Percentiles rank a stretch among this genome's conserved stretches.
Evolutionary conservation across 1,140 invertebrate genomes (phyloP).

Genomic region (Drosophila littoralis): DNA sequence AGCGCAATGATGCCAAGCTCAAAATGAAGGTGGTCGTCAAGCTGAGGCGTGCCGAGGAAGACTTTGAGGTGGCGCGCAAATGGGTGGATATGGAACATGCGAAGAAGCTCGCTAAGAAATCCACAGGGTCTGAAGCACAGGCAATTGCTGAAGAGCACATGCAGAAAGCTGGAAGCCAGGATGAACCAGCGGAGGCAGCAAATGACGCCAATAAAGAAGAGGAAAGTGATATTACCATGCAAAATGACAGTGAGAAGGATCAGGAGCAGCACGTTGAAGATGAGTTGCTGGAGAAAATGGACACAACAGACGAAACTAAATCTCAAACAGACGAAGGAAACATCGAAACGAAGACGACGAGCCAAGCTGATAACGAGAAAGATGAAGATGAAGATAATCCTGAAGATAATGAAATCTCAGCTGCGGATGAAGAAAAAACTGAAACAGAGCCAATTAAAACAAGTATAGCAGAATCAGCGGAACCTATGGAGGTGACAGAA

Average conservation of each 20-base stretch:
- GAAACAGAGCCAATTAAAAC: neutral
- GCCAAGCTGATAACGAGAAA: neutral
- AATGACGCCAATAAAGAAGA: neutral
- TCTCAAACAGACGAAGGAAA: neutral
- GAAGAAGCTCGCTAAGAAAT: neutral
- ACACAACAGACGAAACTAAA: neutral
- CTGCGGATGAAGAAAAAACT: neutral
- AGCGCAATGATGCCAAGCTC: constrained; percentile 67
- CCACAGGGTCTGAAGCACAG: too few species aligned
- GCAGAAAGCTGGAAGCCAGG: neutral
- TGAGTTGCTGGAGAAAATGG: neutral
- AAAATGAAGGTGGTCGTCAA: constrained; percentile 69
- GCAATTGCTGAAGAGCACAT: neutral
- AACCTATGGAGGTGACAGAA: constrained; percentile 1
- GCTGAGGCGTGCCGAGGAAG: constrained; percentile 63
- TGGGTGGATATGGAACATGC: constrained; percentile 31
- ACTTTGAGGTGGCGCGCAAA: constrained; percentile 60
- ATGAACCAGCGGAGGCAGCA: neutral
- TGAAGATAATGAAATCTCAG: neutral
- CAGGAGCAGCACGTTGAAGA: neutral
- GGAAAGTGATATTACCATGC: neutral
- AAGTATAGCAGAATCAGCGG: neutral
- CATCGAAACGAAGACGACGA: neutral
- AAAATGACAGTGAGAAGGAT: neutral
- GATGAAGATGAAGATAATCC: neutral